Evolutionary conservation across 1,140 invertebrate genomes (phyloP), one percentile per base, ranked within the genome.

Genomic region (Drosophila quadrilineata): DNA sequence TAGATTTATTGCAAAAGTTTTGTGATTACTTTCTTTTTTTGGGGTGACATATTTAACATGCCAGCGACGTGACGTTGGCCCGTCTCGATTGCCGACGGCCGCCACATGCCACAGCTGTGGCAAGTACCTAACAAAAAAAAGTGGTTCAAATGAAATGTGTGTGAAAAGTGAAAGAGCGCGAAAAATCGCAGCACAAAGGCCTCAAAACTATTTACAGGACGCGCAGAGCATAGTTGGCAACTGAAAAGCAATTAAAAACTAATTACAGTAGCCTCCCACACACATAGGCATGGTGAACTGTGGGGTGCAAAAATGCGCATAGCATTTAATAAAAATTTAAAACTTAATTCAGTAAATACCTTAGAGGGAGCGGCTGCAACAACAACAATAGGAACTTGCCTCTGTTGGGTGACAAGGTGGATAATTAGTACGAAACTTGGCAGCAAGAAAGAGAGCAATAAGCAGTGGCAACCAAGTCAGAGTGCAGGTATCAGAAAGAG

Each of bases 281-380:
- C n/a, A 53, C 41, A 62, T 67, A 48, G 6, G 12, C 5, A 36
- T 29, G 10, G 33, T 9, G 26, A 22, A 40, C 14, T 16, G 35
- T 8, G 16, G 31, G 36, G 35, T 35, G 24, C 49, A 73, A 74
- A 76, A 84, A 84, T 84, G 77, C 73, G 76, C 64, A 52, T 64
- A 85, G 70, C 58, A 79, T 84, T 84, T 85, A 85, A 77, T 85
- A 84, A 74, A 85, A 84, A 77, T 84, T 85, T 84, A 84, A 84
- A 85, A 84, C 77, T 85, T 85, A 84, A 85, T 85, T 85, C 60
- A 71, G 65, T 71, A 79, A 84, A 85, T 85, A 69, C 59, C 77
- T 58, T 75, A 38, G 22, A 36, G 48, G 50, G 33, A 53, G 12
- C 29, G 29, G 2, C 2, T 31, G 4, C 33, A 26, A 26, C 43